Evolutionary conservation across 1,140 invertebrate species (phyloP).

Genomic region (Andrena cerasifolii): DNA sequence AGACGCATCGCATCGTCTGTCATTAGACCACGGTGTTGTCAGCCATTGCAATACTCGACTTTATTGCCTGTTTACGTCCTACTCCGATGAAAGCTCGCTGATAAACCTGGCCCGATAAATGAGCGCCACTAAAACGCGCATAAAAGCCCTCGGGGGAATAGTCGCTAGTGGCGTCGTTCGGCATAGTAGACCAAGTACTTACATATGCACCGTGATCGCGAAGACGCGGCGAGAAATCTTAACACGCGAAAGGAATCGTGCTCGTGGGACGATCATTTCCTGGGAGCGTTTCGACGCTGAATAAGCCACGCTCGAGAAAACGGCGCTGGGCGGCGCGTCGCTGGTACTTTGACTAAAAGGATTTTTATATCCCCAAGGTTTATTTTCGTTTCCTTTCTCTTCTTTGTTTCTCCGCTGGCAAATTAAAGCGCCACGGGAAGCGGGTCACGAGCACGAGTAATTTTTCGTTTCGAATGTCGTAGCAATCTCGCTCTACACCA

Average conservation of each 20-base stretch:
- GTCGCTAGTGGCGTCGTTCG: neutral
- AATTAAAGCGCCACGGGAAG: constrained; percentile 7
- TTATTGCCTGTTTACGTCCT: neutral
- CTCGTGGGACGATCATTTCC: neutral
- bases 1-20: neutral
- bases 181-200: too few species aligned
- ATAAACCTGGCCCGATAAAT: neutral
- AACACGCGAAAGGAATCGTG: neutral
- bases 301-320: too few species aligned
- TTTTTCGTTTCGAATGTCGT: constrained; percentile 45
- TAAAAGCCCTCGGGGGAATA: neutral
- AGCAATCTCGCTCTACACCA: too few species aligned
- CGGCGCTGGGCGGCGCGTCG: too few species aligned
- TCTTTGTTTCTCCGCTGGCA: too few species aligned
- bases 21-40: neutral
- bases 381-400: too few species aligned
- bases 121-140: constrained; percentile 3
- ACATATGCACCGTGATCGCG: neutral
- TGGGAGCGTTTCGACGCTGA: neutral
- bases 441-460: neutral
- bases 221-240: neutral
- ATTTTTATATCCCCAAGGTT: too few species aligned
- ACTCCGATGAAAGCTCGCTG: neutral
- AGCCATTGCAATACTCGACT: neutral
- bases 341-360: too few species aligned